Evolutionary conservation across 2,797 vertebrate genomes (phyloP).

Genomic region (Falco berigora): DNA sequence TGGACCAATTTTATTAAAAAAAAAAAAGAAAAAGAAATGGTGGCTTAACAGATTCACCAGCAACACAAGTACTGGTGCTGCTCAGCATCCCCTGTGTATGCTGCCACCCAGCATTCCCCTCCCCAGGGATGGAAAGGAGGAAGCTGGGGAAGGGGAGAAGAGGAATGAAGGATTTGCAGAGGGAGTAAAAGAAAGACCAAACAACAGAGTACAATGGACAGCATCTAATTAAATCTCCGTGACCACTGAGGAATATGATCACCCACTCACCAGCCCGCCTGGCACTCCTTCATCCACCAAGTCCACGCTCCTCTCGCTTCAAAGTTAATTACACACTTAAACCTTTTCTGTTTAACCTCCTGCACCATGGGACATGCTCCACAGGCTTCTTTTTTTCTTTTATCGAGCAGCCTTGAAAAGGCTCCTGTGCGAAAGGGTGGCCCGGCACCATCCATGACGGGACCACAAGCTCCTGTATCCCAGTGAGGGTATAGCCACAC

Average conservation of each 20-base stretch:
- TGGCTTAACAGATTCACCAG: neutral
- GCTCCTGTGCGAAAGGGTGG: neutral
- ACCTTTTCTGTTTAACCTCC: conserved; percentile 43
- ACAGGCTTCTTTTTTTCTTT: neutral
- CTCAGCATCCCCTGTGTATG: neutral
- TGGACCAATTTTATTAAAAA: neutral
- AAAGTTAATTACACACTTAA: conserved; percentile 46
- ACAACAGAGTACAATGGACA: neutral
- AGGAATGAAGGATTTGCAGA: neutral
- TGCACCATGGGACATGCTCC: neutral
- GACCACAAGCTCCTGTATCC: neutral
- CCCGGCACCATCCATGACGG: neutral
- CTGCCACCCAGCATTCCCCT: neutral
- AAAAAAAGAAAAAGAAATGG: neutral
- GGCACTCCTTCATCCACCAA: neutral
- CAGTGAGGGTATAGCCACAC: rapidly evolving
- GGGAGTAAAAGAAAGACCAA: neutral
- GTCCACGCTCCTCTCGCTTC: neutral
- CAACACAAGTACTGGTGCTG: neutral
- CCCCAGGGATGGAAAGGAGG: neutral
- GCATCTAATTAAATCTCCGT: neutral
- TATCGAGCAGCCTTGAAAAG: neutral
- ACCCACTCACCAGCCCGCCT: conserved; percentile 9
- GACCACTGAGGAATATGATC: neutral
- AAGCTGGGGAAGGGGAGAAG: neutral